Evolutionary conservation across 2,888 invertebrate species (phyloP).

Genomic region (Deilephila porcellus): DNA sequence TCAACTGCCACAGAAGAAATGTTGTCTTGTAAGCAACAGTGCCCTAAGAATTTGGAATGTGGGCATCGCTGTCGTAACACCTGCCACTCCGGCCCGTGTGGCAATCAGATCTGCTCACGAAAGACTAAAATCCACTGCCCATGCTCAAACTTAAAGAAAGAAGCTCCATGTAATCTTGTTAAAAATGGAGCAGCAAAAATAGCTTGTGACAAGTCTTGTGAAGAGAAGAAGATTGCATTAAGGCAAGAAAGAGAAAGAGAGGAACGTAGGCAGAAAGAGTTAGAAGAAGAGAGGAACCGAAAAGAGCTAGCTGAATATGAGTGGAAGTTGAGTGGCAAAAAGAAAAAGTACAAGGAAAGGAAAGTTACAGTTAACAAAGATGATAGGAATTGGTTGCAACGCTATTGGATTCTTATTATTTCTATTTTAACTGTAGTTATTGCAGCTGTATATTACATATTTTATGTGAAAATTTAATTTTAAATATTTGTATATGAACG

Average conservation of each 20-base stretch:
- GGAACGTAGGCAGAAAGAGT: conserved; percentile 82
- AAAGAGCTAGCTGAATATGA: conserved; percentile 91
- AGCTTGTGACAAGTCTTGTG: conserved; percentile 87
- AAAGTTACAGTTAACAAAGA: conserved; percentile 74
- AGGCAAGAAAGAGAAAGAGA: conserved; percentile 82
- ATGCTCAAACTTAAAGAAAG: conserved; percentile 91
- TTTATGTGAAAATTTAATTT: conserved; percentile 41
- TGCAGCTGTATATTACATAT: conserved; percentile 56
- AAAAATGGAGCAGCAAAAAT: conserved; percentile 75
- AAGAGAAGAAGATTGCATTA: conserved; percentile 82
- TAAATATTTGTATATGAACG: background rate
- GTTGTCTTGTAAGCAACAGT: conserved; percentile 92
- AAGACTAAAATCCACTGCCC: conserved; percentile 91
- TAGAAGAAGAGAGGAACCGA: conserved; percentile 88
- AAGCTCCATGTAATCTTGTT: conserved; percentile 87
- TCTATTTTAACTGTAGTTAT: conserved; percentile 56
- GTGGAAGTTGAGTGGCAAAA: conserved; percentile 90
- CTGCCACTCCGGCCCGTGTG: conserved; percentile 91
- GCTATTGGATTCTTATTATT: conserved; percentile 74
- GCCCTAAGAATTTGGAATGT: conserved; percentile 93
- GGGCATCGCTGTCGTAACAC: conserved; percentile 91
- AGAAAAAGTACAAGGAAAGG: conserved; percentile 79
- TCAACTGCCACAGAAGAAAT: conserved; percentile 78
- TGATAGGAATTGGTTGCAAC: conserved; percentile 70
- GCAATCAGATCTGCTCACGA: conserved; percentile 89